phyloP scores from a whole-genome alignment of 2,113 vertebrate species.

The Tamias sibiricus region DNA sequence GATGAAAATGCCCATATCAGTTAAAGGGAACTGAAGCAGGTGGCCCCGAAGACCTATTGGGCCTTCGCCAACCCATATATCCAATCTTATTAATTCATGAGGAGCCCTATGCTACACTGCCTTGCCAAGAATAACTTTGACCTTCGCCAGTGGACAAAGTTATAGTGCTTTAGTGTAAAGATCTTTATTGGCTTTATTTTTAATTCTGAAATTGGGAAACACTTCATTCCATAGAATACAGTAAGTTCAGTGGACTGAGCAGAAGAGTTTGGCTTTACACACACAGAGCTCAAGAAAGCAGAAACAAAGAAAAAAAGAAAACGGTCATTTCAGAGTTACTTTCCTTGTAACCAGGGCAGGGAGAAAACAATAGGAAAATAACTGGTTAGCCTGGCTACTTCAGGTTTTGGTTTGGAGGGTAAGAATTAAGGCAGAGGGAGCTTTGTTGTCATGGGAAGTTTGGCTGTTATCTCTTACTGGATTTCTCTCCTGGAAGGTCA shows the following conservation, averaged over 20 bases:
- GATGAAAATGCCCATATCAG: not conserved
- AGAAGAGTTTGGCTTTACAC: not conserved
- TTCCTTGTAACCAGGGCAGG: not conserved
- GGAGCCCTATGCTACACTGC: not conserved
- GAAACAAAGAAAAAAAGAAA: not conserved
- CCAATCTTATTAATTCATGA: not conserved
- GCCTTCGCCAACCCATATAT: not conserved
- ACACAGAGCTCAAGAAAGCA: not conserved
- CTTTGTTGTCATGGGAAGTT: no score
- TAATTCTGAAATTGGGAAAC: not conserved
- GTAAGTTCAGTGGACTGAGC: not conserved
- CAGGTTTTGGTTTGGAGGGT: not conserved
- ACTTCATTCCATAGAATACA: not conserved
- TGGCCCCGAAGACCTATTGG: not conserved
- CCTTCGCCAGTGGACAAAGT: not conserved
- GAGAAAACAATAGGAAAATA: not conserved
- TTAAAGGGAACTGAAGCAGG: not conserved
- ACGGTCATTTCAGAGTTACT: not conserved
- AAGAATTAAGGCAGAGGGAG: not conserved
- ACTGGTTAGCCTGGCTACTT: not conserved
- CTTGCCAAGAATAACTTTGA: not conserved
- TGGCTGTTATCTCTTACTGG: no score
- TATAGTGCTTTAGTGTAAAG: not conserved
- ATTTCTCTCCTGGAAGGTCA: no score
- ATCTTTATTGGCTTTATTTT: not conserved